Evolutionary conservation across 2,888 invertebrate genomes (phyloP), one percentile per base, ranked within the genome.

Genomic region (Stenotaenia linearis): DNA sequence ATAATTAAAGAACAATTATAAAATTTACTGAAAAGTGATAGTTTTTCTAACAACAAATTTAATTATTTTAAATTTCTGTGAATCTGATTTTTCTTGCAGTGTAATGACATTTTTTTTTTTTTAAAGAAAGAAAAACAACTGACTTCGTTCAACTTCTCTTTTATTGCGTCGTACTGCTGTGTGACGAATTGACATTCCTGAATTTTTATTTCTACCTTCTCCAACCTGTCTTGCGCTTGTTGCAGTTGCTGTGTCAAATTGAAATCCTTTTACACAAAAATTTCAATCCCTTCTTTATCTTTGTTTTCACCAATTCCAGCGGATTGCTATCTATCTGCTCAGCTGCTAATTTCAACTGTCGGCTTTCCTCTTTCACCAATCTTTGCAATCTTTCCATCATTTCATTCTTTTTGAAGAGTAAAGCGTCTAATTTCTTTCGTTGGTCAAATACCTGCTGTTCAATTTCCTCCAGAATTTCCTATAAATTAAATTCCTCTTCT

Each of bases 401-500:
- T 35, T 35, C 12, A 18, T 75, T 32, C 12, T 75, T 75, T 35
- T 32, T 32, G 37, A 15, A 12, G 18, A 75, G 5, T 1, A 75
- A 6, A 12, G 23, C 21, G 35, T 75, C 76, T 6, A 37, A 35
- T 32, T 75, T 32, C 12, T 75, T 75, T 32, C 76, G 76, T n/a
- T 37, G 32, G 9, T 37, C 18, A n/a, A 75, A 75, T 75, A 75
- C 32, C 32, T 75, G 32, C 9, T 75, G 35, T 32, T 75, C 76
- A 32, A 75, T 75, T 75, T 75, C 76, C 7, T 75, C 76, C 9
- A 69, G 28, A 28, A 69, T 69, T 69, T 69, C 69, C 69, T 69
- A 15, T 3, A 10, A 3, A 28, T 12, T 69, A 10, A 69, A 6
- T 21, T 50, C 1, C n/a, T n/a, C n/a, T n/a, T n/a, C n/a, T n/a